phyloP scores from a whole-genome alignment of 2,797 vertebrate genomes.

The Periparus ater region DNA sequence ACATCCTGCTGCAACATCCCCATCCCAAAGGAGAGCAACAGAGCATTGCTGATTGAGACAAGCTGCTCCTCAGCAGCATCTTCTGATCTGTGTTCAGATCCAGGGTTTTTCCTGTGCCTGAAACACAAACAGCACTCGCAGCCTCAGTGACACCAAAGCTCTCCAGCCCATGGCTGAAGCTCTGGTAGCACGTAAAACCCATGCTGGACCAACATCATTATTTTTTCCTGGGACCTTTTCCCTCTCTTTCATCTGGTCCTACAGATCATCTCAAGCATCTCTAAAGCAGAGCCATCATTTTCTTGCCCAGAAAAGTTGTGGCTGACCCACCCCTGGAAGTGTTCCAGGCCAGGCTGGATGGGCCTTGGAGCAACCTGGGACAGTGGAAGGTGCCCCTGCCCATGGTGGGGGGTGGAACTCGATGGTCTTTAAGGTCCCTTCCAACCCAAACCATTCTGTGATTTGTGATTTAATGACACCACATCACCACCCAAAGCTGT shows the following conservation, averaged over 20 bases:
- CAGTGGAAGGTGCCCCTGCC: background rate
- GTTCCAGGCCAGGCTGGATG: rapidly evolving
- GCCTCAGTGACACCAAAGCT: background rate
- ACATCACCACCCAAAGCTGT: background rate
- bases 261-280: background rate
- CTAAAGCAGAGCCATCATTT: background rate
- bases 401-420: background rate
- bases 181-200: background rate
- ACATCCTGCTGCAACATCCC: background rate
- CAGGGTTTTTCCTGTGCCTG: background rate
- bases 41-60: rapidly evolving
- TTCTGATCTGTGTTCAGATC: background rate
- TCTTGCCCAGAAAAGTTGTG: background rate
- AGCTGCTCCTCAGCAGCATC: background rate
- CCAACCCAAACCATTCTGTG: background rate
- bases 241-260: background rate
- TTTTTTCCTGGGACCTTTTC: background rate
- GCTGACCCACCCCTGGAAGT: background rate
- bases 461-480: background rate
- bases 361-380: rapidly evolving
- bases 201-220: background rate
- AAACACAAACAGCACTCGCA: background rate
- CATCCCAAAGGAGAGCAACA: background rate
- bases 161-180: background rate
- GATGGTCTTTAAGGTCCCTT: background rate